A percentile compares a stretch with the other conserved stretches of the same genome.
Evolutionary conservation across 2,797 vertebrate species (phyloP).

Genomic region (Bradypus variegatus): DNA sequence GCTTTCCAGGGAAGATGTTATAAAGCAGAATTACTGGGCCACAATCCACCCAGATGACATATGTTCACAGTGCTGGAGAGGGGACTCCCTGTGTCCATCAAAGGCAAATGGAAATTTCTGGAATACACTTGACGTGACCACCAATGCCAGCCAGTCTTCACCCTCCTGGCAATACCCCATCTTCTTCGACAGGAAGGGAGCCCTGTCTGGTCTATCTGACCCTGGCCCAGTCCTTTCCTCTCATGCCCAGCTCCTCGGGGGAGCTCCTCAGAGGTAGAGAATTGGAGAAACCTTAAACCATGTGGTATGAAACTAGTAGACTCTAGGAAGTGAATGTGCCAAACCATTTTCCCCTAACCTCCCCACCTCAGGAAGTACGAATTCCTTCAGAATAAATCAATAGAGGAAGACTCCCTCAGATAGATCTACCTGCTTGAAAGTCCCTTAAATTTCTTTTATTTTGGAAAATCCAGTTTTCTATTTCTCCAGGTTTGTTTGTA

Average conservation of each 20-base stretch:
- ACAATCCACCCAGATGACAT: background rate
- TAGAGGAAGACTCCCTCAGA: background rate
- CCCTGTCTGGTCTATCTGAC: too few species aligned
- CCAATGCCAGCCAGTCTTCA: background rate
- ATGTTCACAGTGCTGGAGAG: background rate
- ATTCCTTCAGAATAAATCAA: background rate
- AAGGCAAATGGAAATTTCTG: background rate
- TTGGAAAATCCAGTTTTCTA: background rate
- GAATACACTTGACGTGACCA: background rate
- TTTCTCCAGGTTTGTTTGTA: background rate
- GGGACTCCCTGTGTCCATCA: background rate
- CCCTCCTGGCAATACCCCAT: background rate
- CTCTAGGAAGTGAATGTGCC: background rate
- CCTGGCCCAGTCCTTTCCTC: background rate
- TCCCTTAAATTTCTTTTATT: background rate
- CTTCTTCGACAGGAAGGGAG: background rate
- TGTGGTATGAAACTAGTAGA: background rate
- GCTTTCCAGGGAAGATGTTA: background rate
- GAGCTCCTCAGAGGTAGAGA: background rate
- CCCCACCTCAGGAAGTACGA: background rate
- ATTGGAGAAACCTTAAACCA: background rate
- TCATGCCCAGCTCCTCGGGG: too few species aligned
- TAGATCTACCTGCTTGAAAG: background rate
- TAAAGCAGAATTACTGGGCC: background rate
- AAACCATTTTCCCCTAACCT: too few species aligned